phyloP scores from a whole-genome alignment of 2,797 vertebrate species.

The Acropternis orthonyx region DNA sequence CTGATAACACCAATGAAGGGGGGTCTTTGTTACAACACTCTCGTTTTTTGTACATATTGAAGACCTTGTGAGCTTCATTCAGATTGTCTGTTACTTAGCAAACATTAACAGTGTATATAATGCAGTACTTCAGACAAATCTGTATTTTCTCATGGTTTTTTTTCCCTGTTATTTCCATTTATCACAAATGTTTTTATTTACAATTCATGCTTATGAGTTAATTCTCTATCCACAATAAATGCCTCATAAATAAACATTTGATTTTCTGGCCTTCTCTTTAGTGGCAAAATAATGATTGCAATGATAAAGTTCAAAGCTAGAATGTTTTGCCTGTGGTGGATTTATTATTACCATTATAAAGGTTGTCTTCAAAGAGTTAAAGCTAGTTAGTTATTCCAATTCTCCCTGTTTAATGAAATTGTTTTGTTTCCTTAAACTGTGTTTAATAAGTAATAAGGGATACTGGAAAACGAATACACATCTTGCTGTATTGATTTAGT shows the following conservation, averaged over 20 bases:
- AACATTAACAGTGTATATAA: not conserved
- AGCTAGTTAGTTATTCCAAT: not conserved
- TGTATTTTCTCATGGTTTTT: not conserved
- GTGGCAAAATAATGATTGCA: not conserved
- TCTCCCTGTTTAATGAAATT: conserved; percentile 8
- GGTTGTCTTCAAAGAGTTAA: conserved; percentile 13
- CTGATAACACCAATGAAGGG: conserved; percentile 33
- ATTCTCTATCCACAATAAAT: not conserved
- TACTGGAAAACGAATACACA: not conserved
- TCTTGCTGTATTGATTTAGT: conserved; percentile 8
- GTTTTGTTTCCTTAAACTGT: conserved; percentile 41
- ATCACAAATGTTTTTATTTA: not conserved
- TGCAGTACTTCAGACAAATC: not conserved
- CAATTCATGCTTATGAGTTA: not conserved
- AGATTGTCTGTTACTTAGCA: conserved; percentile 19
- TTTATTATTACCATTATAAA: conserved; percentile 11
- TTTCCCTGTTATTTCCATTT: not conserved
- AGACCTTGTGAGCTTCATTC: not conserved
- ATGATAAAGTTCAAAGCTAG: conserved; percentile 43
- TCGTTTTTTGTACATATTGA: not conserved
- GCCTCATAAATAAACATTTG: not conserved
- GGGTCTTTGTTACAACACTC: conserved; percentile 26
- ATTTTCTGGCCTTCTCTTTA: not conserved
- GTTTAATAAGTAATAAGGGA: conserved; percentile 24
- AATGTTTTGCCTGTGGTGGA: conserved; percentile 16